Base-by-base conservation (phyloP, 1,140 invertebrate species). In the Hylaeus volcanicus region DNA sequence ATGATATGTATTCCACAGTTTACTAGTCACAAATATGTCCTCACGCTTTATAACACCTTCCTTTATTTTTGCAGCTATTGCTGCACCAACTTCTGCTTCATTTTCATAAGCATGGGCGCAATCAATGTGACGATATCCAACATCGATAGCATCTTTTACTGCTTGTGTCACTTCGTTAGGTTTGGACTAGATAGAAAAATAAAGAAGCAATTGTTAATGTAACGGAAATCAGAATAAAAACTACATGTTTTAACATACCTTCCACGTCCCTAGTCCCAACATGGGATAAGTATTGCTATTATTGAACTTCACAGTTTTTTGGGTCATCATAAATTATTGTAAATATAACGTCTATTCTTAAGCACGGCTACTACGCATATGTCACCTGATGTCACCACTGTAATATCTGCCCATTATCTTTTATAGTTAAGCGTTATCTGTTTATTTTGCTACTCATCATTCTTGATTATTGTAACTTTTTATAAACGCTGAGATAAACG, bases 41-140 rank as follows among this genome's bases (percentile, higher is more conserved):
- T 95, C 94, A 65, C 95, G 93, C 88, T 95, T 96, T n/a, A 97
- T 94, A 4, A 94, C 92, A 41, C 96, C 97, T 88, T 96, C 95
- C 1, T 93, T 92, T 72, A 98, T 95, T 87, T 96, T 95, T 37
- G 95, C 95, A 43, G 95, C 94, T 2, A 98, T 94, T 1, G 95
- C 97, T 78, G 93, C 93, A 1, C 98, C 98, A 43, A 99, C 95
- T 93, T 98, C 97, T 60, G 94, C 93, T 92, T 99, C 97, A 92
- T 98, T 98, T 75, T 93, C 88, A 86, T 96, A 96, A 9, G 93
- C 88, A 60, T 93, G 92, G 12, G 96, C 96, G 41, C 95, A 96
- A 89, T 96, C 96, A 74, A 97, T 1, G 83, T 95, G 95, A 8
- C 96, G 93, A 87, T 97, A 97, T 1, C 96, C 96, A 43, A 94